Percentiles rank a stretch among this genome's conserved stretches.
These are phyloP conservation scores for Calvadosia cruxmelitensis DNA, from an alignment of 30 jellyfish, hydroid and myxozoan species.

Conservation along the genomic window DNA sequence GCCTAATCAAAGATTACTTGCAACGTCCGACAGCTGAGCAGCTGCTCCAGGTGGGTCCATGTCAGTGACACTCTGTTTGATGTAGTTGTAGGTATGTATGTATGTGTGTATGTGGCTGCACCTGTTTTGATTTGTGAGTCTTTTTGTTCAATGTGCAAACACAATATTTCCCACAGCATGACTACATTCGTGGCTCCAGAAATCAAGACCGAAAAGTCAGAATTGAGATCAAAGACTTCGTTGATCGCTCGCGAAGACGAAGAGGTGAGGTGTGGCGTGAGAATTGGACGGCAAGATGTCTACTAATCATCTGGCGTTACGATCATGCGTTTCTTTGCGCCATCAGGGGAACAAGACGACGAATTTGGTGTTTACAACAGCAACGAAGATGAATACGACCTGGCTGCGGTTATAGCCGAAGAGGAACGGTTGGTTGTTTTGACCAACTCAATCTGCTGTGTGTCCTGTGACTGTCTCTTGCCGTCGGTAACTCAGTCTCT, in stretches of 20 bases:
- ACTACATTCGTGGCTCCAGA: conserved; percentile 89
- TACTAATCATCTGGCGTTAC: not conserved
- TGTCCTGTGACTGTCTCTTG: not conserved
- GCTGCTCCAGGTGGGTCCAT: conserved; percentile 56
- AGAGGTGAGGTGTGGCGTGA: conserved; percentile 26
- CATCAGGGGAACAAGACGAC: conserved; percentile 59
- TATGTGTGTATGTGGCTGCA: not conserved
- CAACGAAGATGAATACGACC: conserved; percentile 72
- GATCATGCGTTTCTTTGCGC: not conserved
- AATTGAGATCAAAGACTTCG: conserved; percentile 83
- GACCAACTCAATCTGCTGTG: not conserved
- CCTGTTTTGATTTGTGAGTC: not conserved
- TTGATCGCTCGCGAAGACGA: conserved; percentile 95
- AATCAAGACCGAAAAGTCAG: conserved; percentile 86
- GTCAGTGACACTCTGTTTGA: too few species aligned
- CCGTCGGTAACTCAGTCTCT: not conserved
- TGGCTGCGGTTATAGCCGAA: conserved; percentile 76
- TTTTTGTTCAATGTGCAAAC: not conserved
- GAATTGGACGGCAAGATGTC: not conserved
- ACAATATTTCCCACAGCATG: conserved; percentile 45
- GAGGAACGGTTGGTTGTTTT: conserved; percentile 94
- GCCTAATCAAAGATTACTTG: conserved; percentile 83
- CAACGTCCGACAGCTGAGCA: conserved; percentile 99
- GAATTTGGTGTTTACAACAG: conserved; percentile 62
- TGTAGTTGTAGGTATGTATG: not conserved